Conservation (phyloP, 2,888 invertebrate species). For the Diploptera punctata region DNA sequence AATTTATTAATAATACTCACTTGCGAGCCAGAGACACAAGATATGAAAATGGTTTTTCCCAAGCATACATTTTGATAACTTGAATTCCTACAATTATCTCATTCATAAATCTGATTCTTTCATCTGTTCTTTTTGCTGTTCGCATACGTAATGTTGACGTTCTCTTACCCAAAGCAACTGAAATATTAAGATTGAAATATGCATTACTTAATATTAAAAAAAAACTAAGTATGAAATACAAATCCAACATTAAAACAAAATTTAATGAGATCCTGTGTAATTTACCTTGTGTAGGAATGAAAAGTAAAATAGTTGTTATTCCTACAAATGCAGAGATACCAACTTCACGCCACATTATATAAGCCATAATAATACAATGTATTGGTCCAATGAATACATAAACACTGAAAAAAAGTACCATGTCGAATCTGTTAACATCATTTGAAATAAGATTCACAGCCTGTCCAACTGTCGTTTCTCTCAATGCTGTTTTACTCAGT, state of each 20-base stretch:
- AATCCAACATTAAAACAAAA: no score
- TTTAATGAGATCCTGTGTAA: no score
- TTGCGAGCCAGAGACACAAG: slow-evolving; percentile 70
- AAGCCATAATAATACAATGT: slow-evolving; percentile 79
- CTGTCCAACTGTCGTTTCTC: slow-evolving; percentile 77
- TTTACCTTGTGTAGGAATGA: slow-evolving; percentile 75
- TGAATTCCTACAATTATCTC: slow-evolving; percentile 94
- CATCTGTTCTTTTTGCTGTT: slow-evolving; percentile 87
- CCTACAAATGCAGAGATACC: slow-evolving; percentile 73
- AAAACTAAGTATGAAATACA: no score
- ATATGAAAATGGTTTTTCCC: slow-evolving; percentile 79
- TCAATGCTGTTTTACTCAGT: slow-evolving; percentile 80
- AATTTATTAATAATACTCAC: no score
- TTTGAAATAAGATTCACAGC: slow-evolving; percentile 93
- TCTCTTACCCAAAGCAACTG: slow-evolving; percentile 29
- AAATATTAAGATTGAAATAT: slow-evolving; percentile 34
- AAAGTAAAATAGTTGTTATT: slow-evolving; percentile 71
- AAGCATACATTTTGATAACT: slow-evolving; percentile 89
- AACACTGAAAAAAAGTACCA: slow-evolving; percentile 86
- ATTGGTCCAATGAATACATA: slow-evolving; percentile 91
- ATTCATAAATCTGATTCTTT: slow-evolving; percentile 90
- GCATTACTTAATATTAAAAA: no score
- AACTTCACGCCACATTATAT: slow-evolving; percentile 75
- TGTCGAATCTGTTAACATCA: slow-evolving; percentile 92
- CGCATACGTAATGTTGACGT: slow-evolving; percentile 65